phyloP scores from a whole-genome alignment of 2,113 vertebrate species.

The Nesogale talazaci region DNA sequence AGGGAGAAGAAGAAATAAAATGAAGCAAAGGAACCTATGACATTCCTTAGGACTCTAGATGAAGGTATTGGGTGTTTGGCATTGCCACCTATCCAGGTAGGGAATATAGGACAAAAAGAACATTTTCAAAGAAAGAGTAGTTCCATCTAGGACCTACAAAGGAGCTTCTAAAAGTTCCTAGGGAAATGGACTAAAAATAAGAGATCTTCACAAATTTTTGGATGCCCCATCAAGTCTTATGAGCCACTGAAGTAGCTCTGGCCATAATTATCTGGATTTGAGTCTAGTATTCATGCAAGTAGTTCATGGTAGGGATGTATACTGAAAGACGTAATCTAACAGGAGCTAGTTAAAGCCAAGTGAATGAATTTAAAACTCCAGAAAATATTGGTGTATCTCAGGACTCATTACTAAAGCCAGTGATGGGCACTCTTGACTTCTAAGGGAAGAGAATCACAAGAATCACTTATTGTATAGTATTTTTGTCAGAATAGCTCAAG shows the following conservation, averaged over 20 bases:
- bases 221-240: background rate
- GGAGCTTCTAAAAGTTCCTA: too few species aligned
- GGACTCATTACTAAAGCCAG: background rate
- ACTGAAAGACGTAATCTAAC: background rate
- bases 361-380: background rate
- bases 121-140: background rate
- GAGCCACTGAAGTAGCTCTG: background rate
- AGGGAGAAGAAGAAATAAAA: background rate
- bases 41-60: background rate
- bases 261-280: background rate
- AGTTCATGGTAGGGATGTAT: background rate
- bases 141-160: background rate
- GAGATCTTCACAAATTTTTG: too few species aligned
- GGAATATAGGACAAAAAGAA: background rate
- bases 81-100: background rate
- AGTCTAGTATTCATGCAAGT: background rate
- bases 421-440: background rate
- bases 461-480: background rate
- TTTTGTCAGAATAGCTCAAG: background rate
- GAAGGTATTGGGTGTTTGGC: background rate
- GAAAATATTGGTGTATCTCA: background rate
- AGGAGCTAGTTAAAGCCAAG: background rate
- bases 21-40: background rate
- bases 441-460: background rate
- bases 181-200: too few species aligned